These are phyloP conservation scores for Phylloscopus trochilus DNA, from an alignment of 2,113 vertebrate genomes.

Conservation along the genomic window DNA sequence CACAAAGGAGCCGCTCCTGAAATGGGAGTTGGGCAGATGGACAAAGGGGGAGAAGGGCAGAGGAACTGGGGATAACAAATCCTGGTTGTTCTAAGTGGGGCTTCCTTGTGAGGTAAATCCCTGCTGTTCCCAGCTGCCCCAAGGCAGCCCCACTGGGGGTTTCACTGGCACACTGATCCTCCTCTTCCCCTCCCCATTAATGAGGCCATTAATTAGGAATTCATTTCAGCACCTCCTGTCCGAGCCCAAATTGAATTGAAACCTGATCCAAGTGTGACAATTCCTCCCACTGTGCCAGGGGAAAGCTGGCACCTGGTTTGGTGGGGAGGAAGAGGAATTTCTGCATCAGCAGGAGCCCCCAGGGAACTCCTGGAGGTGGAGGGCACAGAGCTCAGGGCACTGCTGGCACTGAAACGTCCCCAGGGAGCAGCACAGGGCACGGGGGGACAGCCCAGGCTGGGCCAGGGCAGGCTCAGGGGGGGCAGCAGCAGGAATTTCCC, in stretches of 20 bases:
- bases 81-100: no score
- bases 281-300: neutral
- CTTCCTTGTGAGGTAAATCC: no score
- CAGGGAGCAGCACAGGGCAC: fast-evolving
- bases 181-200: no score
- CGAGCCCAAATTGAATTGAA: neutral
- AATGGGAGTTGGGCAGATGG: no score
- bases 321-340: no score
- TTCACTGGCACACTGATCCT: no score
- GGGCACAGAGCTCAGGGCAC: neutral
- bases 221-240: neutral
- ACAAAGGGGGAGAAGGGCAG: no score
- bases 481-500: neutral
- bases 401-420: neutral
- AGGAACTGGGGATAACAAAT: no score
- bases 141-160: no score
- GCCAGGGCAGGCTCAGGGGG: neutral
- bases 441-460: neutral
- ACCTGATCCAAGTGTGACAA: neutral
- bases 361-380: neutral
- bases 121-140: no score
- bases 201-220: no score
- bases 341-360: neutral
- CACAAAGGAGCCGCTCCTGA: no score
- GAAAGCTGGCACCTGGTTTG: neutral